Percentiles rank a stretch among this genome's conserved stretches.
These are phyloP conservation scores for Drosophila lowei DNA, from an alignment of 1,140 invertebrate species.

Conservation along the genomic window DNA sequence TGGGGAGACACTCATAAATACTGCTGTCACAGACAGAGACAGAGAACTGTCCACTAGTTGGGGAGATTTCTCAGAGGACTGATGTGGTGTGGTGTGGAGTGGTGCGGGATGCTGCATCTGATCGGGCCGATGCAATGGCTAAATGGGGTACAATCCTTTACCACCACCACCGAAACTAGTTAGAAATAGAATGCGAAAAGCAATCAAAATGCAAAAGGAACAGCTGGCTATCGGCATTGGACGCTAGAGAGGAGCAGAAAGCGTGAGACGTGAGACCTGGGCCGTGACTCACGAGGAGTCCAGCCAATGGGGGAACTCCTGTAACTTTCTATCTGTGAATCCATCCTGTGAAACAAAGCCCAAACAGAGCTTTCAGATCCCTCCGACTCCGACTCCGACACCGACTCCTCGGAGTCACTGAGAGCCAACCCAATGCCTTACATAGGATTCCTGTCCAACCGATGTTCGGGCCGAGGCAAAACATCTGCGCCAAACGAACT, in stretches of 20 bases:
- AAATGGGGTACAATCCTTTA: constrained; percentile 10
- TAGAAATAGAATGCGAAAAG: constrained; percentile 46
- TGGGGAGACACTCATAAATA: constrained; percentile 44
- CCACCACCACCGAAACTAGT: constrained; percentile 7
- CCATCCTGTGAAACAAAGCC: too few species aligned
- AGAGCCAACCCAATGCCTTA: constrained; percentile 65
- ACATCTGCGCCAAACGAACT: constrained; percentile 57
- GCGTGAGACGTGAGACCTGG: too few species aligned
- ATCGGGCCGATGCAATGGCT: constrained; percentile 13
- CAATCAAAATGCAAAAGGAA: constrained; percentile 45
- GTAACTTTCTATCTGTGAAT: too few species aligned
- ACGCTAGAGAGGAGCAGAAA: background rate
- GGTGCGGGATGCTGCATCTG: constrained; percentile 9
- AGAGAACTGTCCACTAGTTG: constrained; percentile 6
- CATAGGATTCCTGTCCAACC: constrained; percentile 42
- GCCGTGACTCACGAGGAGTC: too few species aligned
- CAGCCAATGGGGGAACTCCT: too few species aligned
- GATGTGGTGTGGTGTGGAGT: constrained; percentile 1
- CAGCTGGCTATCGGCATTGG: constrained; percentile 7
- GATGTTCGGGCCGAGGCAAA: constrained; percentile 21
- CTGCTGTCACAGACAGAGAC: constrained; percentile 7
- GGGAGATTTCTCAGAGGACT: background rate
- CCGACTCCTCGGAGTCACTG: too few species aligned
- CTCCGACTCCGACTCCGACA: too few species aligned
- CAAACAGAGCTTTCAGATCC: too few species aligned